Conservation (phyloP, 2,113 vertebrate species). For the Sinocyclocheilus grahami region DNA sequence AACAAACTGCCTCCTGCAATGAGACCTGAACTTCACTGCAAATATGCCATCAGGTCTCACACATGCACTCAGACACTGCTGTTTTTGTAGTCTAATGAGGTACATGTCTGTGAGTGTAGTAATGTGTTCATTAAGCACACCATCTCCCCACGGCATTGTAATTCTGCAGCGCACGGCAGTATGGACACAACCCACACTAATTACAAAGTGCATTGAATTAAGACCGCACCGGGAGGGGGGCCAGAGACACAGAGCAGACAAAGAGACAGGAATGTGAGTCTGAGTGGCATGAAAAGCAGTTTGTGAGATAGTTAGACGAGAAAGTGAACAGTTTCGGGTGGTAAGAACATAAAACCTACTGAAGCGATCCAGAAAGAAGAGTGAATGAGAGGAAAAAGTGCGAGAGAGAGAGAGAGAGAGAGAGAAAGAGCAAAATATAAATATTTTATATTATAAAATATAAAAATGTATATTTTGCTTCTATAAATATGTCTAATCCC, state of each 20-base stretch:
- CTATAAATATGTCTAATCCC: too few relatives aligned
- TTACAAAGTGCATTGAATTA: slow-evolving; percentile 58
- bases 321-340: neutral
- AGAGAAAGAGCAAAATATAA: neutral
- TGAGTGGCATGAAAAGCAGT: slow-evolving; percentile 17
- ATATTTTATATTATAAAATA: too few relatives aligned
- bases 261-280: neutral
- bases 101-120: slow-evolving; percentile 1
- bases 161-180: slow-evolving; percentile 59
- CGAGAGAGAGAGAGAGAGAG: slow-evolving; percentile 12
- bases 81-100: slow-evolving; percentile 45
- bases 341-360: neutral
- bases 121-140: slow-evolving; percentile 27
- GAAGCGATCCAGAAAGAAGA: slow-evolving; percentile 5
- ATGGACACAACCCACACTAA: slow-evolving; percentile 58
- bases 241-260: slow-evolving; percentile 20
- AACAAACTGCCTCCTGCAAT: neutral
- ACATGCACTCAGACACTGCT: neutral
- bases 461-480: too few relatives aligned
- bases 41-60: slow-evolving; percentile 1
- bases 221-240: neutral
- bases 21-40: neutral
- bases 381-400: slow-evolving; percentile 33
- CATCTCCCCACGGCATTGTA: slow-evolving; percentile 22
- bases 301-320: neutral